Evolutionary conservation across 2,888 invertebrate species (phyloP), one percentile per base, ranked within the genome.

Genomic region (Macrosoma leucophasiata): DNA sequence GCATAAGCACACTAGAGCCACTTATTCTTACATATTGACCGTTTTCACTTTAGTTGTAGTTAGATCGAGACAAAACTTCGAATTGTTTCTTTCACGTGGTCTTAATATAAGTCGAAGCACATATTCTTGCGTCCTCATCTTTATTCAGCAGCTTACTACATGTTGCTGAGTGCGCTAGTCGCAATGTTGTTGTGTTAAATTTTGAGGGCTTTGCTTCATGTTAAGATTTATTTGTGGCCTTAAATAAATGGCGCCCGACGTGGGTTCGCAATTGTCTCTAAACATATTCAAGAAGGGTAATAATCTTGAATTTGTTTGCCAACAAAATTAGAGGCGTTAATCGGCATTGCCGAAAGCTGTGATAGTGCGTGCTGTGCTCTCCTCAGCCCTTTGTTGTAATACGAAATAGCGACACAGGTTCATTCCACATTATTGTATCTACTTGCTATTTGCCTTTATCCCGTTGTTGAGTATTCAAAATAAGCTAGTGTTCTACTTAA

Each of bases 141-240:
- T 30, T 5, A 31, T 11, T 25, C 26, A 30, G 14, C n/a, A 28
- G n/a, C 29, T 34, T 27, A 14, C 11, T 29, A n/a, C 18, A 25
- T n/a, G n/a, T n/a, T n/a, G n/a, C 19, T 20, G 17, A 17, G 13
- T 6, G 19, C 68, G 74, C 70, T 68, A 70, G 62, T 59, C 45
- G 53, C 40, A 35, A 33, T 55, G 55, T 56, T 65, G 61, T 71
- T 65, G 56, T 61, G 57, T 66, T 65, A 57, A 30, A 50, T 49
- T 60, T 59, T 57, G 65, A 56, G 54, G 55, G 60, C 57, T 61
- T 66, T 47, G 78, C 78, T 81, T 78, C 67, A 65, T 59, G 63
- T 69, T 65, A 29, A 68, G 64, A 70, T 78, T 75, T 72, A 63
- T 82, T 81, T 73, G 84, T 82, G 84, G 84, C 84, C 84, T 84